A percentile compares a stretch with the other conserved stretches of the same genome.
phyloP scores from a whole-genome alignment of 53 echinoderm and acorn worm species.

The Holothuria scabra region DNA sequence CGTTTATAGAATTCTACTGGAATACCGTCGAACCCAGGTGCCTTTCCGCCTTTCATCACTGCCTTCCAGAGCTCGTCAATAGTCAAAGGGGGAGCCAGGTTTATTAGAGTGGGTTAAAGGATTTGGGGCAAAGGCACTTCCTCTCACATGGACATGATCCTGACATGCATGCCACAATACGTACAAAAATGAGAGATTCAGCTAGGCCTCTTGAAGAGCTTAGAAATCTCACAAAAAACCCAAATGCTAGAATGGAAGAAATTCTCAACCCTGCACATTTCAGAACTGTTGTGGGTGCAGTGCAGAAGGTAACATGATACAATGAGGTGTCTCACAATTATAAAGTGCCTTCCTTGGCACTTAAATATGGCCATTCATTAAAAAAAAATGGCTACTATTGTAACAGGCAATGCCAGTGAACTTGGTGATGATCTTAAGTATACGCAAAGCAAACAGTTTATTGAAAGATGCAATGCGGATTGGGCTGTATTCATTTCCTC shows the following conservation, averaged over 20 bases:
- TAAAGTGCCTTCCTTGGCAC: slow-evolving; percentile 63
- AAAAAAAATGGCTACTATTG: slow-evolving; percentile 58
- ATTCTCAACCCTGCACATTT: slow-evolving; percentile 53
- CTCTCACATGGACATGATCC: slow-evolving; percentile 29
- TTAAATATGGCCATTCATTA: slow-evolving; percentile 64
- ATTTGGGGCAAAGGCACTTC: slow-evolving; percentile 46
- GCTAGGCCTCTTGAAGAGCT: slow-evolving; percentile 53
- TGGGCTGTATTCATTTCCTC: slow-evolving; percentile 56
- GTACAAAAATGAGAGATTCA: slow-evolving; percentile 53
- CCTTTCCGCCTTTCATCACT: too few relatives aligned
- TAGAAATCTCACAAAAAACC: background rate
- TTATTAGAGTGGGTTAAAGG: too few relatives aligned
- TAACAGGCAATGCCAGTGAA: slow-evolving; percentile 46
- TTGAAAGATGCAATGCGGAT: background rate
- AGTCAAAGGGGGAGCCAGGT: too few relatives aligned
- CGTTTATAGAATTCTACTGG: too few relatives aligned
- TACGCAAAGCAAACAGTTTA: slow-evolving; percentile 17
- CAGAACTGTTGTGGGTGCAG: slow-evolving; percentile 58
- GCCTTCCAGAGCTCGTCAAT: too few relatives aligned
- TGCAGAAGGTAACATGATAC: slow-evolving; percentile 60
- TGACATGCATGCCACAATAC: slow-evolving; percentile 27
- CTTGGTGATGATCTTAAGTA: slow-evolving; percentile 44
- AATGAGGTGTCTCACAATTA: slow-evolving; percentile 37
- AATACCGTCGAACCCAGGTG: too few relatives aligned
- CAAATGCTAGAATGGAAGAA: slow-evolving; percentile 45